Evolutionary conservation across 2,888 invertebrate species (phyloP).

Genomic region (Alviniconcha strummeri): DNA sequence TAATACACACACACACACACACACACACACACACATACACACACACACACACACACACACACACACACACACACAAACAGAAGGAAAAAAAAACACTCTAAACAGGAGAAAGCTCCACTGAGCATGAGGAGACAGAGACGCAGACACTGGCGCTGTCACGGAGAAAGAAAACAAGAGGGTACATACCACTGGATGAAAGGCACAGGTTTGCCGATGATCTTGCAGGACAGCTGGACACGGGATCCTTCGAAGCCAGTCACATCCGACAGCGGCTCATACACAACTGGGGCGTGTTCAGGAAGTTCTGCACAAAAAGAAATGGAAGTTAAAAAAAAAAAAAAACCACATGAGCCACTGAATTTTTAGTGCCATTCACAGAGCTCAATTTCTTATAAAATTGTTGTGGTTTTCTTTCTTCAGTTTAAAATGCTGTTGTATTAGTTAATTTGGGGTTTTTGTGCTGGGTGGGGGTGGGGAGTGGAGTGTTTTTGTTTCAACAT

Average conservation of each 20-base stretch:
- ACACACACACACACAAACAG: constrained; percentile 3
- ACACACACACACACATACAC: neutral
- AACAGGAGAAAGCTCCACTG: neutral
- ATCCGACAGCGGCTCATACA: constrained; percentile 83
- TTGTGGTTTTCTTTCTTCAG: no score
- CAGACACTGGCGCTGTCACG: neutral
- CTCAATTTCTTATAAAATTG: no score
- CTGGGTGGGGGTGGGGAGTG: no score
- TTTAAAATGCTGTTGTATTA: no score
- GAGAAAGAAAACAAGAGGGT: neutral
- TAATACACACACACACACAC: neutral
- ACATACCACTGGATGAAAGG: constrained; percentile 70
- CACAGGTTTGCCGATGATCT: constrained; percentile 69
- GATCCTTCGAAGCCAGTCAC: constrained; percentile 73
- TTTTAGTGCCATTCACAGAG: neutral
- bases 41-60: constrained; percentile 20
- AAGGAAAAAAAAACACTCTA: neutral
- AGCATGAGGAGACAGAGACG: neutral
- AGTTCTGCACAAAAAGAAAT: constrained; percentile 56
- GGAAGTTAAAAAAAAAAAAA: neutral
- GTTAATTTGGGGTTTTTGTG: no score
- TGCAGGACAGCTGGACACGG: constrained; percentile 67
- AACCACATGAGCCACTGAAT: neutral
- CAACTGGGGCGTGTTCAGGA: constrained; percentile 79
- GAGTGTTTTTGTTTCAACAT: no score